Base-by-base conservation (phyloP, 2,888 invertebrate species). In the Gryllus longicercus region DNA sequence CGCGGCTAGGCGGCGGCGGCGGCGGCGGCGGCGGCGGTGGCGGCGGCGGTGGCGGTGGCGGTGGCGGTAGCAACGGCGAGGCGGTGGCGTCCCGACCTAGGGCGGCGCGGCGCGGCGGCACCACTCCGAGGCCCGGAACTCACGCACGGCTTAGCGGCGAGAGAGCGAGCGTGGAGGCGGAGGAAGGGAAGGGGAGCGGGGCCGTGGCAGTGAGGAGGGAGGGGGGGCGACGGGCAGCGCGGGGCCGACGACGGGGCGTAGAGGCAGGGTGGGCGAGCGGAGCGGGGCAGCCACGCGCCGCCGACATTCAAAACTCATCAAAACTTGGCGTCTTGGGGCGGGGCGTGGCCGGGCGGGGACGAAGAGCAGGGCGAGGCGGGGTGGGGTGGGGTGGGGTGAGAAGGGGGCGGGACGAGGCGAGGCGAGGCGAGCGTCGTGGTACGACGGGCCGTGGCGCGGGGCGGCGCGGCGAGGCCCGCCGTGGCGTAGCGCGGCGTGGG, bases 291-390 rank as follows among this genome's bases (percentile, higher is more conserved):
- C 63, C 63, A 63, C 63, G 63, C 63, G 63, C 63, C 63, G 63
- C 63, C 63, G 63, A 63, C 63, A 63, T 63, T 63, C 63, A 63
- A 63, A 63, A 63, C 63, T 63, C 63, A 63, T 63, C 63, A 63
- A 63, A 63, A 63, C 16, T 63, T 63, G n/a, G 63, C 63, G 63
- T 18, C 16, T 14, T 63, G n/a, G 63, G 63, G 16, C 16, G 63
- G n/a, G 16, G n/a, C 16, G 8, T 38, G 38, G 63, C 16, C n/a
- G n/a, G 63, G 63, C 16, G 63, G 63, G n/a, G 63, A 14, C 4
- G n/a, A 14, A 14, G n/a, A 5, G n/a, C 8, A 16, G 63, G 8
- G 63, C 16, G 16, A 16, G 16, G 21, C 21, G n/a, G 63, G 63
- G 16, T 11, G 16, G 63, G 18, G 63, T 4, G 38, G n/a, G 8